Conservation (phyloP, 2,113 vertebrate genomes). For the Syrrhaptes paradoxus region DNA sequence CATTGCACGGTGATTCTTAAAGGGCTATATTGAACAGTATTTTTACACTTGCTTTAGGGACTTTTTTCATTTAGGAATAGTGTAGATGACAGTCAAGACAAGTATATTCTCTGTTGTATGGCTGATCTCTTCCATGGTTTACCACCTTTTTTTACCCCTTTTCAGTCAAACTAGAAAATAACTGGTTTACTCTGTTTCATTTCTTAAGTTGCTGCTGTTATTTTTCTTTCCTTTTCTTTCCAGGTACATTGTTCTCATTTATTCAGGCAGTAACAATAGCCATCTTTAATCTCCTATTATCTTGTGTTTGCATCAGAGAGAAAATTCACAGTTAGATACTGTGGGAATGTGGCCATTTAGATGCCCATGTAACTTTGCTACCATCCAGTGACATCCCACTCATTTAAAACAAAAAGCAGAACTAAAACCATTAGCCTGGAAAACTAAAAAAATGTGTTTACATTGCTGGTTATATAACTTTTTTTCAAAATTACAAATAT, state of each 20-base stretch:
- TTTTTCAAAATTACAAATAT: constrained; percentile 41
- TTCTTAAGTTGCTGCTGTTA: not conserved
- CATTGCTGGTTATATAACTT: not conserved
- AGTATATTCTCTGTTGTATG: not conserved
- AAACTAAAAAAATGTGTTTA: constrained; percentile 29
- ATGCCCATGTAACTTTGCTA: not conserved
- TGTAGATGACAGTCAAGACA: not conserved
- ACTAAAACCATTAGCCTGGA: not conserved
- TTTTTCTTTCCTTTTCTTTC: not conserved
- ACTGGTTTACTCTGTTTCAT: not conserved
- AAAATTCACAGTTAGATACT: not conserved
- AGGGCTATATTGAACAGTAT: not conserved
- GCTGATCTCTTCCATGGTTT: not conserved
- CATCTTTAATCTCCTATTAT: not conserved
- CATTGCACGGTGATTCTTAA: not conserved
- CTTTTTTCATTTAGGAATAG: not conserved
- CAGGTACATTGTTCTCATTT: not conserved
- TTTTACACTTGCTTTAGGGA: not conserved
- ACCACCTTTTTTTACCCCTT: accelerated
- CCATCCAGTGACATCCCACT: not conserved
- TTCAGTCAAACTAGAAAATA: not conserved
- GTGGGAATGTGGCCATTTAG: not conserved
- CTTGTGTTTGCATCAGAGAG: not conserved
- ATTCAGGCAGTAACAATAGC: not conserved
- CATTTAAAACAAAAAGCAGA: not conserved